Evolutionary conservation across 2,888 invertebrate genomes (phyloP), one percentile per base, ranked within the genome.

Genomic region (Polymixis lichenea): DNA sequence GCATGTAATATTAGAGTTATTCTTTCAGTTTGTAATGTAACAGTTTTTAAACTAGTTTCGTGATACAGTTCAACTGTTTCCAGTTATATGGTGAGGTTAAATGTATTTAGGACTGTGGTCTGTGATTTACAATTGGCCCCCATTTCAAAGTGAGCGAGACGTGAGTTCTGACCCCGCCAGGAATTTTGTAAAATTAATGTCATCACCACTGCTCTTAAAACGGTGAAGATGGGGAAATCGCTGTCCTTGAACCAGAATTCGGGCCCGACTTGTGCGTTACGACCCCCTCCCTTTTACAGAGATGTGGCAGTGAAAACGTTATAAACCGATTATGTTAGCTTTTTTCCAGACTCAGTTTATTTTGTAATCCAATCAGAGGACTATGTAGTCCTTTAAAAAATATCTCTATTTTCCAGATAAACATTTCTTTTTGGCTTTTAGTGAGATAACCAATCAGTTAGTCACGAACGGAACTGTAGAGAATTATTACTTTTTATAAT

Each of bases 21-120:
- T 67, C 11, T 65, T 76, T 32, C 38, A 71, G 17, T 46, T 77
- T 61, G 43, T 49, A 43, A 32, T 15, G n/a, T 11, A 11, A 49
- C 11, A 11, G 15, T 69, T 75, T 38, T 61, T 46, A 13, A 64
- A 61, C 8, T 22, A 38, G 15, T 65, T 61, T 75, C n/a, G 19
- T 61, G 51, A 13, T 49, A 15, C 32, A 28, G 2, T 68, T 61
- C 0, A 61, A 65, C 25, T 55, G 1, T 55, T 61, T 67, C 17
- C 28, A n/a, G 19, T 69, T 43, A 55, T n/a, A 46, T 32, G 1
- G 7, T 2, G 0, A n/a, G 22, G 19, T 17, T 43, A 2, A 46
- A 32, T 49, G 2, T 46, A n/a, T 46, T 9, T 28, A 9, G n/a
- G n/a, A 61, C 17, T 32, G 17, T 32, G 22, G 11, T 8, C 15